phyloP scores from a whole-genome alignment of 1,140 invertebrate genomes.

The Eulimnadia texana region DNA sequence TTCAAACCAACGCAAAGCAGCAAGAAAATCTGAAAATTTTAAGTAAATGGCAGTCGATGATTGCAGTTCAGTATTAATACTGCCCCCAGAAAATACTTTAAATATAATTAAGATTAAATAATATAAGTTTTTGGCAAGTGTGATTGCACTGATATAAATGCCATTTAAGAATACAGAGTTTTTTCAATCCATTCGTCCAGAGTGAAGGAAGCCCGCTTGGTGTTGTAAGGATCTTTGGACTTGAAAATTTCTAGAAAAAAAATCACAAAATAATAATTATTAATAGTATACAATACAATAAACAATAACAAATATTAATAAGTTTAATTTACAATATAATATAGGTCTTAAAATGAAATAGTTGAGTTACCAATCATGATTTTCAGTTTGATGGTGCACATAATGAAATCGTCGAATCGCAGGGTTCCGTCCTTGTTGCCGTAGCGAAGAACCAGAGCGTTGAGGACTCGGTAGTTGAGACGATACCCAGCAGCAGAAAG shows the following conservation, averaged over 20 bases:
- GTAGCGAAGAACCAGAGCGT: constrained; percentile 77
- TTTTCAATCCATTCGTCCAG: constrained; percentile 76
- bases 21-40: too few relatives aligned
- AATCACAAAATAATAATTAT: neutral
- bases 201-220: constrained; percentile 58
- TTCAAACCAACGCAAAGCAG: too few relatives aligned
- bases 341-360: too few relatives aligned
- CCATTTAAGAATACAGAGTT: constrained; percentile 49
- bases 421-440: constrained; percentile 67
- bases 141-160: too few relatives aligned
- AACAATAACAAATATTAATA: neutral
- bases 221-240: constrained; percentile 48
- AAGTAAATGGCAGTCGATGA: too few relatives aligned
- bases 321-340: too few relatives aligned
- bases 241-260: constrained; percentile 56
- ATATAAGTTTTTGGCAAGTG: too few relatives aligned
- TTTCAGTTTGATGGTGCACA: constrained; percentile 83
- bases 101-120: too few relatives aligned
- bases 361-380: constrained; percentile 66
- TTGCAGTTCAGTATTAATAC: too few relatives aligned
- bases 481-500: constrained; percentile 75
- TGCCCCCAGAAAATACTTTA: too few relatives aligned
- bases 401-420: constrained; percentile 86
- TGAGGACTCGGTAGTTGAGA: constrained; percentile 76
- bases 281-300: neutral